Evolutionary conservation across 2,888 invertebrate species (phyloP).

Genomic region (Hypena proboscidalis): DNA sequence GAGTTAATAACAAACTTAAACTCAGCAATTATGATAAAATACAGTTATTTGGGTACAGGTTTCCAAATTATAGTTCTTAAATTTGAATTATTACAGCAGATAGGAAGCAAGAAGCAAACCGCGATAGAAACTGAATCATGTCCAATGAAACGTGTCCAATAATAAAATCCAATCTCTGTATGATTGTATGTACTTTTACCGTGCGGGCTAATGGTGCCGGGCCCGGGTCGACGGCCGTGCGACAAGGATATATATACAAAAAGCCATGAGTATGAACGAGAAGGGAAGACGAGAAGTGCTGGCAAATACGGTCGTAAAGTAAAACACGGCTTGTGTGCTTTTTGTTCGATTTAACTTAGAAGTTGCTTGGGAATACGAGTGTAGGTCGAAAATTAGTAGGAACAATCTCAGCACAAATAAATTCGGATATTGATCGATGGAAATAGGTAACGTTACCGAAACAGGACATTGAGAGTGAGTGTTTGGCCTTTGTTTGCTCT

Average conservation of each 20-base stretch:
- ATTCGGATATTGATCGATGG: slow-evolving; percentile 12
- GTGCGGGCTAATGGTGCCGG: slow-evolving; percentile 53
- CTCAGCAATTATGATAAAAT: too few relatives aligned
- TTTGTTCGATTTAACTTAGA: slow-evolving; percentile 60
- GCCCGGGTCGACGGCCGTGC: slow-evolving; percentile 71
- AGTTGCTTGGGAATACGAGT: slow-evolving; percentile 46
- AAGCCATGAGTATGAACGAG: slow-evolving; percentile 37
- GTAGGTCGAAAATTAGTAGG: slow-evolving; percentile 38
- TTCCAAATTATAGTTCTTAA: too few relatives aligned
- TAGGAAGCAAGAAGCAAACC: slow-evolving; percentile 13
- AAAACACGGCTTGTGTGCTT: slow-evolving; percentile 65
- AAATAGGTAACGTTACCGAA: slow-evolving; percentile 3
- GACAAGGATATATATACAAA: slow-evolving; percentile 45
- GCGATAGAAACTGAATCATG: slow-evolving; percentile 30
- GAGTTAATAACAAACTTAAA: too few relatives aligned
- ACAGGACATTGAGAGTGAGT: neutral
- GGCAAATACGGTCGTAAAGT: slow-evolving; percentile 70
- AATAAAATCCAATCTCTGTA: slow-evolving; percentile 51
- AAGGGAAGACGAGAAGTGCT: slow-evolving; percentile 49
- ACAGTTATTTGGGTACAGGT: too few relatives aligned
- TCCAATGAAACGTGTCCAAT: slow-evolving; percentile 47
- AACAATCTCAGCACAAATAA: slow-evolving; percentile 23
- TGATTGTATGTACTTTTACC: slow-evolving; percentile 57
- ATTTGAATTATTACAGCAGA: neutral
- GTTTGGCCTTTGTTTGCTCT: slow-evolving; percentile 5